These are phyloP conservation scores for Euleptes europaea DNA, from an alignment of 2,113 vertebrate species.

Conservation along the genomic window DNA sequence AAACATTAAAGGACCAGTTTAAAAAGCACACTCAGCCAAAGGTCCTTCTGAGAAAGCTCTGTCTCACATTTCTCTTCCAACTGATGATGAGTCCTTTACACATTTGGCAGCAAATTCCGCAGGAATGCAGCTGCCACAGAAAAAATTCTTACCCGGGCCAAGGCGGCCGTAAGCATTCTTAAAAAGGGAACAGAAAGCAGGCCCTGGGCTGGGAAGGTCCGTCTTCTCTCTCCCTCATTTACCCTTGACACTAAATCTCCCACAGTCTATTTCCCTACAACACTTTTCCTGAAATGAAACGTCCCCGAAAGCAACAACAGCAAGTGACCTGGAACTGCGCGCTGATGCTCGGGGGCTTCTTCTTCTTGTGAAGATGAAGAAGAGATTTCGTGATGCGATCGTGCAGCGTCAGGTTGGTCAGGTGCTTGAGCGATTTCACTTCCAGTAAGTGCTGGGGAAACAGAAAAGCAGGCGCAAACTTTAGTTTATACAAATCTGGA, in stretches of 20 bases:
- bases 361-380: slow-evolving; percentile 98
- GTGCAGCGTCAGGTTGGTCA: slow-evolving; percentile 90
- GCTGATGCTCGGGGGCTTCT: slow-evolving; percentile 97
- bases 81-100: too few species aligned
- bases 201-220: too few species aligned
- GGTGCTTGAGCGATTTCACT: slow-evolving; percentile 94
- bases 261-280: background rate
- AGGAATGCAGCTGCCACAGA: too few species aligned
- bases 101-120: too few species aligned
- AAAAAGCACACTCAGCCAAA: too few species aligned
- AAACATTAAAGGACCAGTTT: too few species aligned
- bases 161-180: background rate
- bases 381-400: slow-evolving; percentile 98
- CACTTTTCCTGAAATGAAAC: background rate
- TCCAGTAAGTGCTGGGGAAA: slow-evolving; percentile 88
- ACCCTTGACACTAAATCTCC: background rate
- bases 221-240: background rate
- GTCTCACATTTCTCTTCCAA: too few species aligned
- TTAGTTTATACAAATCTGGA: background rate
- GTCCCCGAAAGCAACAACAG: background rate
- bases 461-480: background rate
- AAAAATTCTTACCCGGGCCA: too few species aligned
- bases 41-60: too few species aligned
- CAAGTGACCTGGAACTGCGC: slow-evolving; percentile 94
- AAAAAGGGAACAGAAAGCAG: background rate